A percentile compares a stretch with the other conserved stretches of the same genome.
phyloP scores from a whole-genome alignment of 2,113 vertebrate species.

The Perognathus longimembris region DNA sequence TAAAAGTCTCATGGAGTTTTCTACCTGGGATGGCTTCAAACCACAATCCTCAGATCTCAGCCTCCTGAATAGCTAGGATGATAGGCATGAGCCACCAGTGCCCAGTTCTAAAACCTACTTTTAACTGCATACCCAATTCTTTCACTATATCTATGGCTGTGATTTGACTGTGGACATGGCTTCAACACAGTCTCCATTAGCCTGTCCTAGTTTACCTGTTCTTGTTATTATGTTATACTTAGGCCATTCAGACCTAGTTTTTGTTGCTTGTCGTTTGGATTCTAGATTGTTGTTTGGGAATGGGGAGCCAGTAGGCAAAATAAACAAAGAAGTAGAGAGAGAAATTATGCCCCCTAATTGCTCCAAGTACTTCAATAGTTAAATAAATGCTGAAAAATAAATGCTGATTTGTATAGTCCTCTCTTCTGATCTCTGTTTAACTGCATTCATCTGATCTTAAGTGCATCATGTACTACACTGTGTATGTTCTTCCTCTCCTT shows the following conservation, averaged over 20 bases:
- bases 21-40: no score
- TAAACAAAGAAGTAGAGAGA: constrained; percentile 20
- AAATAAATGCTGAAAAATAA: not conserved
- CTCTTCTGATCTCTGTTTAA: not conserved
- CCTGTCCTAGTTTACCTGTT: not conserved
- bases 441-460: not conserved
- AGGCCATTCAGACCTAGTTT: not conserved
- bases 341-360: not conserved
- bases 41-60: no score
- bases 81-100: no score
- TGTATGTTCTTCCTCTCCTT: not conserved
- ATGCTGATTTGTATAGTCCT: not conserved
- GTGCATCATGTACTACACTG: not conserved
- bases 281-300: not conserved
- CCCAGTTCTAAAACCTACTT: no score
- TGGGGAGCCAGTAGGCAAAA: not conserved
- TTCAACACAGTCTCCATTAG: not conserved
- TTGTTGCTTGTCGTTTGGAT: not conserved
- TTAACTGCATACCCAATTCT: not conserved
- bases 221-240: not conserved
- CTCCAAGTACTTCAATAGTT: not conserved
- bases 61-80: no score
- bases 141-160: not conserved
- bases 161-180: not conserved
- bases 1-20: no score